These are phyloP conservation scores for Drosophila aldrichi DNA, from an alignment of 2,888 invertebrate genomes.

Conservation along the genomic window DNA sequence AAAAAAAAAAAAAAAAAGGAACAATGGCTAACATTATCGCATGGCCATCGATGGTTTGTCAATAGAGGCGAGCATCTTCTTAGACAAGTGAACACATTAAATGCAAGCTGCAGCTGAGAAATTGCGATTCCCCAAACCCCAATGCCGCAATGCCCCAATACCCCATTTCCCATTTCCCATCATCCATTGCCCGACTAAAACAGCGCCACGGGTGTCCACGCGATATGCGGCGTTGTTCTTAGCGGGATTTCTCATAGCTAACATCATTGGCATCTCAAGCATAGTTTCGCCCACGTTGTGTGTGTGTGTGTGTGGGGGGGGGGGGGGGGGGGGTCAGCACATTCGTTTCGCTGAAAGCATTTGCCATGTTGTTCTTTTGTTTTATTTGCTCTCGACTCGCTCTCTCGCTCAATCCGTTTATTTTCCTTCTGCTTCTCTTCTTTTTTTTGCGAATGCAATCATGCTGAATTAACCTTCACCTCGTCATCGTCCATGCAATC, in stretches of 20 bases:
- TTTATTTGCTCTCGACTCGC: not conserved
- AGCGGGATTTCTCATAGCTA: constrained; percentile 9
- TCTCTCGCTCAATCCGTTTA: not conserved
- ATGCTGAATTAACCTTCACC: constrained; percentile 43
- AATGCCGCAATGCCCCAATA: not conserved
- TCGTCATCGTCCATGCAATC: constrained; percentile 10
- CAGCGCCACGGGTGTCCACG: constrained; percentile 18
- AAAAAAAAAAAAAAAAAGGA: not conserved
- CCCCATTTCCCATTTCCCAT: not conserved
- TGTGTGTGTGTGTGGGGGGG: constrained; percentile 3
- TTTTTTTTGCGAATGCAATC: constrained; percentile 7
- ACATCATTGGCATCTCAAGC: constrained; percentile 4
- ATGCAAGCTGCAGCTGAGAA: constrained; percentile 20
- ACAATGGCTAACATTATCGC: constrained; percentile 1
- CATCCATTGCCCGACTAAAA: constrained; percentile 19
- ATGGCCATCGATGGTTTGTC: constrained; percentile 16
- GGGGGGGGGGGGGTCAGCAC: constrained; percentile 30
- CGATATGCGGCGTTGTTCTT: constrained; percentile 32
- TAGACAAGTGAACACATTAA: constrained; percentile 1
- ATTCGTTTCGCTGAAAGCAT: constrained; percentile 19
- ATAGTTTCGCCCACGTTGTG: constrained; percentile 10
- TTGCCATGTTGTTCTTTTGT: constrained; percentile 9
- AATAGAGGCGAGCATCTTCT: not conserved
- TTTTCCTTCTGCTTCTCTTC: not conserved
- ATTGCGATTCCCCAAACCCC: constrained; percentile 12